A percentile compares a stretch with the other conserved stretches of the same genome.
Conservation (phyloP, 2,797 vertebrate genomes). For the Crocodylus rhombifer region DNA sequence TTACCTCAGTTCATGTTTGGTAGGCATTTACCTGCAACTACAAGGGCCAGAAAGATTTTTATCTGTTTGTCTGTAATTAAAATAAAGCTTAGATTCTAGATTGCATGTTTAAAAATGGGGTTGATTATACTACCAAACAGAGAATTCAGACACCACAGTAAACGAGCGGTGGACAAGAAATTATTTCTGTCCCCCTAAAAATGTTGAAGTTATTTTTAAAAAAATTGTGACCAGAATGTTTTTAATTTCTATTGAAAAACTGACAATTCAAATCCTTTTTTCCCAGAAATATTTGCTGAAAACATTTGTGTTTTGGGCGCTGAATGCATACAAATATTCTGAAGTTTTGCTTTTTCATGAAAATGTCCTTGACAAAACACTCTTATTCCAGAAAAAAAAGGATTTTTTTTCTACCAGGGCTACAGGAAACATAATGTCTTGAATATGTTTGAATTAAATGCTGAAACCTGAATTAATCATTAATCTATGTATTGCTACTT, state of each 20-base stretch:
- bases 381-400: too few species aligned
- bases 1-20: background rate
- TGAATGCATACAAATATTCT: too few species aligned
- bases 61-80: background rate
- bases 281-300: background rate
- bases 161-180: too few species aligned
- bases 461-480: constrained; percentile 11
- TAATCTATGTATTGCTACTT: background rate
- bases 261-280: background rate
- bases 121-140: background rate
- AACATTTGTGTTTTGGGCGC: background rate
- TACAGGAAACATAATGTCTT: background rate
- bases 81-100: background rate
- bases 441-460: constrained; percentile 23
- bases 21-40: background rate
- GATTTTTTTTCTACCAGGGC: background rate
- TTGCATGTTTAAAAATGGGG: background rate
- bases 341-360: too few species aligned
- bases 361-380: too few species aligned
- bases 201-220: background rate
- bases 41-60: background rate
- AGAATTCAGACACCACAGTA: background rate
- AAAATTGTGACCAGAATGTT: background rate
- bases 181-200: too few species aligned
- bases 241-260: background rate